Evolutionary conservation across 2,113 vertebrate species (phyloP), one percentile per base, ranked within the genome.

Genomic region (Phoxinus phoxinus): DNA sequence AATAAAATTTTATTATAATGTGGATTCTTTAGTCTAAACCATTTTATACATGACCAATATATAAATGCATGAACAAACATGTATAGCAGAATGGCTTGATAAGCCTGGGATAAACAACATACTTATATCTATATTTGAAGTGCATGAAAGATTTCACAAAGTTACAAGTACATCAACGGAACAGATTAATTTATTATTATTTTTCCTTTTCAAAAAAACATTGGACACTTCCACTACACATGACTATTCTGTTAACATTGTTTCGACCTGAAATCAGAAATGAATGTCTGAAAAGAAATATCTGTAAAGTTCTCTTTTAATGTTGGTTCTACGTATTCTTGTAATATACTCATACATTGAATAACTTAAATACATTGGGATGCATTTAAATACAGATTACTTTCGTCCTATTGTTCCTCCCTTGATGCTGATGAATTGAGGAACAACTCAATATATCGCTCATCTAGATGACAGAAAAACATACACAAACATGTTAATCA

Each of bases 391-490:
- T 32, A 41, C 3, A 81, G 85, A 75, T 53, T 21, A 83, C 83
- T 37, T 79, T 53, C n/a, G 21, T 59, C 53, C 67, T 46, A 46
- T 78, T 87, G 6, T 15, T 35, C 82, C 75, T 59, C 0, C 0
- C 84, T 32, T 12, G 73, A 37, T 25, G 65, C 3, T 2, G 13
- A 11, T 1, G 96, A 93, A 53, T 97, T 98, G 90, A 99, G 94
- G 89, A 96, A 97, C 72, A 99, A 89, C 83, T 99, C 95, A 12
- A 99, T 89, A 89, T 96, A 96, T 76, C 95, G 85, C 75, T 93
- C 88, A 4, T 96, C 98, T 99, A 83, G 59, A 88, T 30, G 75
- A 75, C 13, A 88, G 12, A 76, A 73, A 46, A 32, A 4, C 53
- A 23, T 83, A 11, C 44, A 35, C 53, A 69, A 13, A 12, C 30